Conservation (phyloP, 1,140 invertebrate species). For the Planococcus citri region DNA sequence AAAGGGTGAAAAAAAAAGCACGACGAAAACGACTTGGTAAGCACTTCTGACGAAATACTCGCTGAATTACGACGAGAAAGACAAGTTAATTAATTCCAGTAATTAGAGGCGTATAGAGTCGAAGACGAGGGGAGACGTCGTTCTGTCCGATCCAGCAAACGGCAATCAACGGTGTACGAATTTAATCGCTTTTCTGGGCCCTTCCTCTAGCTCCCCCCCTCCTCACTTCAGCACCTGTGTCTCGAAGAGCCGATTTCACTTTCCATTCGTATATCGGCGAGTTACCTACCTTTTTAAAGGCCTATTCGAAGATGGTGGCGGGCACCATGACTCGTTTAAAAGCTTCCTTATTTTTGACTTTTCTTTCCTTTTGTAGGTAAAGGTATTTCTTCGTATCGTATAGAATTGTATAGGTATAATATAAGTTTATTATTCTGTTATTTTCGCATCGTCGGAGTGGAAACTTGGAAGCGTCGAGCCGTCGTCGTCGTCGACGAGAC, state of each 20-base stretch:
- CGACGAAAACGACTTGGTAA: not conserved
- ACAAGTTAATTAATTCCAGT: conserved; percentile 19
- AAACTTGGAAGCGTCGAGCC: too few species aligned
- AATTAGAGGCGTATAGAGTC: not conserved
- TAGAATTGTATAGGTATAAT: not conserved
- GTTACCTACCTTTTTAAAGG: not conserved
- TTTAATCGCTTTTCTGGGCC: conserved; percentile 13
- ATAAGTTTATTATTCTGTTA: conserved; percentile 17
- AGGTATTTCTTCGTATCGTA: too few species aligned
- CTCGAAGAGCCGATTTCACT: not conserved
- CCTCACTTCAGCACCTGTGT: too few species aligned
- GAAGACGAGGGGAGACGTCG: not conserved
- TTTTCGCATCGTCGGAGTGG: conserved; percentile 6
- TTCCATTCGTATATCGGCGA: not conserved
- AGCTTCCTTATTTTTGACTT: not conserved
- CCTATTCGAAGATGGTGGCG: too few species aligned
- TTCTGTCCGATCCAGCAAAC: conserved; percentile 5
- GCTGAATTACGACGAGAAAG: conserved; percentile 3
- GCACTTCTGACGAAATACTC: conserved; percentile 11
- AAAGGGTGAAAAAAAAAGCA: not conserved
- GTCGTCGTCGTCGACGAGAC: not conserved
- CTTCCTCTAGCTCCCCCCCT: too few species aligned
- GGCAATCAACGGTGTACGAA: conserved; percentile 8
- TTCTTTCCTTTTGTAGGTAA: conserved; percentile 9
- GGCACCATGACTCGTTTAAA: not conserved